Evolutionary conservation across 1,140 invertebrate genomes (phyloP).

Genomic region (Aphidius ervi): DNA sequence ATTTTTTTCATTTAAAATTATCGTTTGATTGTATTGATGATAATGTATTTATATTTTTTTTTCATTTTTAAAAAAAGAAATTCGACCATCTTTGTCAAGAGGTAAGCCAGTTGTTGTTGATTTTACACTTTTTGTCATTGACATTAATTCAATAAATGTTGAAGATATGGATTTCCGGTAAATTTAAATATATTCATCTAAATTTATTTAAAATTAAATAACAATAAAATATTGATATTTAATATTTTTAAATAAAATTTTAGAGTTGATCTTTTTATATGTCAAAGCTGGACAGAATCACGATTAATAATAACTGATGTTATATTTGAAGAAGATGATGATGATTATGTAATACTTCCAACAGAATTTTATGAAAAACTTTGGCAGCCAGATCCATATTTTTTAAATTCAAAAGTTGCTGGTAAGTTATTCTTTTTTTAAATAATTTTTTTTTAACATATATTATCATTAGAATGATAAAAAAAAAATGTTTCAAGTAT

Average conservation of each 20-base stretch:
- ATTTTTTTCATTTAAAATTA: conserved; percentile 19
- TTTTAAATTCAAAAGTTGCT: conserved; percentile 78
- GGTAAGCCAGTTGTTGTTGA: conserved; percentile 67
- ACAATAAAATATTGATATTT: conserved; percentile 24
- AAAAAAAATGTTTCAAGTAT: not conserved
- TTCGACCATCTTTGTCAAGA: conserved; percentile 65
- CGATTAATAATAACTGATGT: conserved; percentile 68
- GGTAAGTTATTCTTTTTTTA: conserved; percentile 50
- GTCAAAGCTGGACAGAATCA: conserved; percentile 75
- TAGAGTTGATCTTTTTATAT: conserved; percentile 81
- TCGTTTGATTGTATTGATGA: no score
- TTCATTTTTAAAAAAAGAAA: conserved; percentile 52
- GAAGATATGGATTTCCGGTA: conserved; percentile 84
- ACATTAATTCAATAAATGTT: conserved; percentile 81
- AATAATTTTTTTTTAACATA: conserved; percentile 14
- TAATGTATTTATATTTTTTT: conserved; percentile 9
- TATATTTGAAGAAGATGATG: conserved; percentile 67
- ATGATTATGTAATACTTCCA: conserved; percentile 73
- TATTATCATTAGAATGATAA: not conserved
- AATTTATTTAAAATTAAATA: not conserved
- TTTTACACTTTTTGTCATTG: conserved; percentile 75
- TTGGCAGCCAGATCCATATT: conserved; percentile 84
- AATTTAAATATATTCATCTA: conserved; percentile 24
- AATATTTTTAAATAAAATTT: conserved; percentile 1
- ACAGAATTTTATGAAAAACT: conserved; percentile 75